Base-by-base conservation (phyloP, 2,888 invertebrate genomes). In the Teleiodes luculella region DNA sequence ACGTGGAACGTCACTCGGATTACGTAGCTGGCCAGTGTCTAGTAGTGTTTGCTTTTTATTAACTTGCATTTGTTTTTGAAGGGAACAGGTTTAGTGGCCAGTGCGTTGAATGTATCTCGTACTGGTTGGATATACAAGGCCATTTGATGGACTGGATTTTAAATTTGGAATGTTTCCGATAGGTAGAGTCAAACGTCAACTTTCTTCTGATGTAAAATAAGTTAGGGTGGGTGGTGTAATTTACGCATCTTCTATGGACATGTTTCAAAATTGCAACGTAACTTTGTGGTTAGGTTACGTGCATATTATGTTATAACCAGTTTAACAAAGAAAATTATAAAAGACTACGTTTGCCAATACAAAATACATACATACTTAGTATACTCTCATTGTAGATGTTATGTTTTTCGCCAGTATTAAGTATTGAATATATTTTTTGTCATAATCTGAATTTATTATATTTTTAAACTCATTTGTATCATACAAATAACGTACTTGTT, bases 1-100 rank as follows among this genome's bases (percentile, higher is more conserved):
- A 72, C 71, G 63, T 66, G 58, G 62, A 69, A 72, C 77, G 76
- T 76, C 76, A 76, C 61, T 48, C 52, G 63, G 65, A 70, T 74
- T 76, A 74, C 72, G 70, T 65, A 58, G 59, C 35, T 35, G 31
- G 56, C 52, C 49, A 49, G 60, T 63, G 57, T 57, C 63, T 62
- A 59, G 52, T 48, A 51, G 57, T 60, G 60, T 66, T 66, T 65
- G 63, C 61, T 62, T 67, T 64, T 60, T 58, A 41, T 41, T 18
- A 48, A 49, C 37, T 47, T 35, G 35, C 53, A 55, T 58, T 56
- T 54, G 60, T 47, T 13, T 53, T 57, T 57, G 39, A 54, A 50
- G 47, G 37, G 30, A 52, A 53, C 53, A 13, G 28, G 54, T 41
- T 53, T 39, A n/a, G 10, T 18, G 10, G 14, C 37, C 10, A 18